Conservation (phyloP, 2,113 vertebrate species). For the Sturnira hondurensis region DNA sequence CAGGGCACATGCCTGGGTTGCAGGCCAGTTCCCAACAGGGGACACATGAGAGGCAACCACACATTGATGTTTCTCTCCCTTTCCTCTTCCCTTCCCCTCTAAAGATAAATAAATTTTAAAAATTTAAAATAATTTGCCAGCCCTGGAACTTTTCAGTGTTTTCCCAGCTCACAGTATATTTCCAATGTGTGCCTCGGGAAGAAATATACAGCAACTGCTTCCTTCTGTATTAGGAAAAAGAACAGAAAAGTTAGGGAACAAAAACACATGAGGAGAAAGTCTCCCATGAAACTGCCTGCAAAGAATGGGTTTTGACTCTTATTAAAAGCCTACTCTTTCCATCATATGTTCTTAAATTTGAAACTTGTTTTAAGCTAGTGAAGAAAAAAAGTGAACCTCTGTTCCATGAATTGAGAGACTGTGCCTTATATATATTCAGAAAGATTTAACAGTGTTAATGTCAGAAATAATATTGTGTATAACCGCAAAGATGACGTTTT, state of each 20-base stretch:
- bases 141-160: slow-evolving; percentile 36
- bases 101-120: too few species aligned
- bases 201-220: slow-evolving; percentile 42
- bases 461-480: not conserved
- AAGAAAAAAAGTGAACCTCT: not conserved
- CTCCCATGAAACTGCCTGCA: not conserved
- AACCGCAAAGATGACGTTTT: not conserved
- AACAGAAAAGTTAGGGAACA: not conserved
- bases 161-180: slow-evolving; percentile 61
- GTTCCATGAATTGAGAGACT: not conserved
- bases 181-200: slow-evolving; percentile 33
- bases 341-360: not conserved
- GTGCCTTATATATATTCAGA: not conserved
- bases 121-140: slow-evolving; percentile 56
- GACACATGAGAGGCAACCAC: too few species aligned
- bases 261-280: not conserved
- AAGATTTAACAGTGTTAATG: not conserved
- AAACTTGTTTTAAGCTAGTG: not conserved
- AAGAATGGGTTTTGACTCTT: not conserved
- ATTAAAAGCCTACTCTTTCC: not conserved
- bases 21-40: too few species aligned
- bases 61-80: too few species aligned
- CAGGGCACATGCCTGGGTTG: too few species aligned
- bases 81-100: too few species aligned
- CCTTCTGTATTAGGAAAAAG: slow-evolving; percentile 18